Evolutionary conservation across 1,140 invertebrate genomes (phyloP), one percentile per base, ranked within the genome.

Genomic region (Brevipalpus yothersi): DNA sequence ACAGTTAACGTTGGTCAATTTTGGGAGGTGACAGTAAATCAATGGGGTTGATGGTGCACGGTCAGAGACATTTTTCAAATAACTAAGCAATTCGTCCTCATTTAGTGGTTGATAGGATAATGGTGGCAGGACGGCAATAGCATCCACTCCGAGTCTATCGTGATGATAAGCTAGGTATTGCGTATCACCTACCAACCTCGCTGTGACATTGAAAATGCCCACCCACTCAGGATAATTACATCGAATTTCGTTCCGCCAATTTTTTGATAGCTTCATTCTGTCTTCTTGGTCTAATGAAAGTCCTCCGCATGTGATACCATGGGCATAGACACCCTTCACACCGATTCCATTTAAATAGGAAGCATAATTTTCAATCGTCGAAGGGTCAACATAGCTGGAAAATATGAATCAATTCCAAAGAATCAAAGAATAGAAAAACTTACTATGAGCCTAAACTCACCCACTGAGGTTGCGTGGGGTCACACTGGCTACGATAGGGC

Each of bases 11-110:
- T 76, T 76, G 11, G 79, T 80, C 65, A 79, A 77, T 39, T 72
- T 72, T 4, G 84, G 84, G 65, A 84, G 80, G 63, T 87, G 83
- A 66, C 89, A 88, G 66, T 86, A 86, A 11, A 85, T 73, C 15
- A 89, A 74, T 0, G 85, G 85, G 2, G 80, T 79, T n/a, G 79
- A 80, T 1, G 83, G 80, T 1, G 84, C 85, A 12, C 80, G 78
- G 13, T 73, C 67, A 1, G 80, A 75, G 3, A 90, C 75, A 23
- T 75, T 63, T 65, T 76, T 74, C 53, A 86, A 75, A 69, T 86
- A 87, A 51, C 75, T 69, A 1, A 82, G 78, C 58, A 87, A 69
- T 43, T 82, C 75, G n/a, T 75, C 68, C 70, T 62, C 19, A 23
- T 68, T 77, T 2, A 67, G 68, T 8, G 84, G 83, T 67, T 81